A percentile compares a stretch with the other conserved stretches of the same genome.
Conservation (phyloP, 2,113 vertebrate genomes). For the Pygoscelis adeliae region DNA sequence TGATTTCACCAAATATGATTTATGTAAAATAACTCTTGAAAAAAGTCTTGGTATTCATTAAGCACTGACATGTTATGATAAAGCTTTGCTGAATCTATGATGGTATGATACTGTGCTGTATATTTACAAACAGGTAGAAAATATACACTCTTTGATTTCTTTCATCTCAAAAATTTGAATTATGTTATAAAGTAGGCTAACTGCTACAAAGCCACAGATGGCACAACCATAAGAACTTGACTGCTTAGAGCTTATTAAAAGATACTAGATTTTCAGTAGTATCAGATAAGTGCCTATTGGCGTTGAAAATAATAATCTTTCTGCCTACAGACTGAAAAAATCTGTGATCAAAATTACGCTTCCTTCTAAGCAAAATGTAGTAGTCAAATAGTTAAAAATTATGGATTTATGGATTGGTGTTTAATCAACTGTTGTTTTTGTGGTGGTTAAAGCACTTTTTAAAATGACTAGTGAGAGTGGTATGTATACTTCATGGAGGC, state of each 20-base stretch:
- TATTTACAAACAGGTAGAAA: background rate
- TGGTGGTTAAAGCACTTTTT: background rate
- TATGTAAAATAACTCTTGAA: background rate
- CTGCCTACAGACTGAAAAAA: background rate
- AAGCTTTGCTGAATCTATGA: background rate
- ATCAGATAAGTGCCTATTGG: background rate
- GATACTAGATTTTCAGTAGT: background rate
- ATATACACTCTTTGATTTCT: background rate
- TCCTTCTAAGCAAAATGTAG: background rate
- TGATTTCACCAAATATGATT: background rate
- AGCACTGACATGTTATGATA: background rate
- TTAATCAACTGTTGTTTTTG: background rate
- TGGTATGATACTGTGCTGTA: background rate
- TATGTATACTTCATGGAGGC: slow-evolving; percentile 72
- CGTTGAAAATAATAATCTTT: background rate
- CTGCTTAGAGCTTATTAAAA: background rate
- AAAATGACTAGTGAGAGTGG: slow-evolving; percentile 80
- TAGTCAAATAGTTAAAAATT: background rate
- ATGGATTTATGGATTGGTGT: background rate
- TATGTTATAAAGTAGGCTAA: background rate
- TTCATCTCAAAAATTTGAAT: background rate
- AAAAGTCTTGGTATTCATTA: background rate
- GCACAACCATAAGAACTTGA: background rate
- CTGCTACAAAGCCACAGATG: background rate
- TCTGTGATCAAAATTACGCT: background rate